Conservation (phyloP, 2,113 vertebrate genomes). For the Pundamilia nyererei region DNA sequence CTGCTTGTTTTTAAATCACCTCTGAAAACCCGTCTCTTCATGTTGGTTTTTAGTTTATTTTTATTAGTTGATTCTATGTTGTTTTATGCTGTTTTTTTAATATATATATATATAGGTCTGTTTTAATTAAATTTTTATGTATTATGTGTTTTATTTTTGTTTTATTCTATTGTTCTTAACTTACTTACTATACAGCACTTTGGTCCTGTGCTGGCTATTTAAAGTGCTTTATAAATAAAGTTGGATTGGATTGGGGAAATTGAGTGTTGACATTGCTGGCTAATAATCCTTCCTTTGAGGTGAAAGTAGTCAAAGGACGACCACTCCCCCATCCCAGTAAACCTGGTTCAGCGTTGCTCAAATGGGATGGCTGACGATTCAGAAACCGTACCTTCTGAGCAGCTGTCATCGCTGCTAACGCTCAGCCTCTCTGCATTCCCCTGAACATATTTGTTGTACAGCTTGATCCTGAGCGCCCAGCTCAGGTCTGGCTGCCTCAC, state of each 20-base stretch:
- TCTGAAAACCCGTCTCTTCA: neutral
- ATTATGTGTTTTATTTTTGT: neutral
- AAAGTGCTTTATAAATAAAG: neutral
- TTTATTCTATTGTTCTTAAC: neutral
- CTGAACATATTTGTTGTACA: conserved; percentile 97
- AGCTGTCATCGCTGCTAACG: conserved; percentile 96
- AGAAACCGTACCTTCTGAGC: conserved; percentile 84
- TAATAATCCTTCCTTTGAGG: neutral
- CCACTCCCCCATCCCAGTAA: neutral
- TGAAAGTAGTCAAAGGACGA: neutral
- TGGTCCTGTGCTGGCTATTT: neutral
- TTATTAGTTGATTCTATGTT: neutral
- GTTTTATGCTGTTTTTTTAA: too few relatives aligned
- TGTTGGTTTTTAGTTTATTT: neutral
- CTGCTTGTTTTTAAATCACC: neutral
- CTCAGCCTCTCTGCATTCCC: conserved; percentile 86
- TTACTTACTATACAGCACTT: neutral
- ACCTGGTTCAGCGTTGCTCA: neutral
- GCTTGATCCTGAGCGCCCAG: conserved; percentile 96
- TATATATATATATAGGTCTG: neutral
- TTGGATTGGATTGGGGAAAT: neutral
- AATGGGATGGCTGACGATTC: neutral
- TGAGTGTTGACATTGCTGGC: neutral
- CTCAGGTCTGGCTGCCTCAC: conserved; percentile 97
- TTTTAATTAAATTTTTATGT: neutral